These are phyloP conservation scores for Drosophila kepulauana DNA, from an alignment of 1,140 invertebrate genomes.

Conservation along the genomic window DNA sequence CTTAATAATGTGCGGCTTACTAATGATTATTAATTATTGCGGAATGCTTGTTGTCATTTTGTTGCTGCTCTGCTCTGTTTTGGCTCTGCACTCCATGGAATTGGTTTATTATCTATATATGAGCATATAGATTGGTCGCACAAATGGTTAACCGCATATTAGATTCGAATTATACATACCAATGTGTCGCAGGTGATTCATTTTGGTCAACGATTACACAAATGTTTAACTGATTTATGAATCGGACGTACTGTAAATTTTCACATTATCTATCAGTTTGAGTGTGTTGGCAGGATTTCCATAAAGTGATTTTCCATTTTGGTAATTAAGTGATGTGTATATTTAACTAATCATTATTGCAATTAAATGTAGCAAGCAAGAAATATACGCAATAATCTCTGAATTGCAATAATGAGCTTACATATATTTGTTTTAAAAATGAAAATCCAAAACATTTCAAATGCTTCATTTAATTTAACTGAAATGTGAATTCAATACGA, in stretches of 20 bases:
- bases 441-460: neutral
- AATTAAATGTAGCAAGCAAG: too few relatives aligned
- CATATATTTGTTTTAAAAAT: neutral
- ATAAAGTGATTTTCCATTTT: slow-evolving; percentile 1
- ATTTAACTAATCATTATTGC: neutral
- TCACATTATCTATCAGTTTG: neutral
- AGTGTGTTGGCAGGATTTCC: neutral
- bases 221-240: slow-evolving; percentile 44
- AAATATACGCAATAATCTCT: too few relatives aligned
- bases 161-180: slow-evolving; percentile 48
- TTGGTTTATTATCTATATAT: slow-evolving; percentile 12
- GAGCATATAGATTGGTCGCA: slow-evolving; percentile 15
- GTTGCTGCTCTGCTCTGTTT: slow-evolving; percentile 5
- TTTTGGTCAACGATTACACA: slow-evolving; percentile 23
- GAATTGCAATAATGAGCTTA: too few relatives aligned
- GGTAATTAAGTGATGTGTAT: neutral
- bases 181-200: slow-evolving; percentile 50
- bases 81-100: neutral
- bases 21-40: slow-evolving; percentile 83
- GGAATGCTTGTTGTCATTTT: slow-evolving; percentile 61
- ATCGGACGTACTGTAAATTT: neutral
- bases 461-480: neutral
- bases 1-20: slow-evolving; percentile 80
- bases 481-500: neutral
- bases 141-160: slow-evolving; percentile 69